phyloP scores from a whole-genome alignment of 1,140 invertebrate genomes.

The Philotrypesis tridentata region DNA sequence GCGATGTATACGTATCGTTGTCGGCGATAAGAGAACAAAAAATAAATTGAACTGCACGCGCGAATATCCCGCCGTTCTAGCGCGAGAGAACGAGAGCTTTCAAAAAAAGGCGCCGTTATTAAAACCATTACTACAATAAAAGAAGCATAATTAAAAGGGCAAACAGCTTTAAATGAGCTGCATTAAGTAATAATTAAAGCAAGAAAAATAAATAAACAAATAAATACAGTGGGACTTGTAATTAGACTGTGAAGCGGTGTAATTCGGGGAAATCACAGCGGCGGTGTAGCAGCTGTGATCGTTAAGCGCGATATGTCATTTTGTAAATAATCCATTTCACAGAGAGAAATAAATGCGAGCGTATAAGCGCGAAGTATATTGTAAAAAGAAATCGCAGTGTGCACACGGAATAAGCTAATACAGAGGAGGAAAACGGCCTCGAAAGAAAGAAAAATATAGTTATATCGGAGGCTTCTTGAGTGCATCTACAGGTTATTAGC shows the following conservation, averaged over 20 bases:
- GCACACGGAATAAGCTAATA: not conserved
- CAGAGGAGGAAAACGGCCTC: not conserved
- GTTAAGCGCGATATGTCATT: slow-evolving; percentile 50
- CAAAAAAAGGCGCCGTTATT: not conserved
- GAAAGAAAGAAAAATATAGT: not conserved
- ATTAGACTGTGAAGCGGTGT: slow-evolving; percentile 49
- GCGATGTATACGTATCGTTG: too few relatives aligned
- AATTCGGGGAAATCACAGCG: slow-evolving; percentile 52
- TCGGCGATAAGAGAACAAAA: too few relatives aligned
- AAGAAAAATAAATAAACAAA: slow-evolving; percentile 16
- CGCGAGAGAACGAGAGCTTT: not conserved
- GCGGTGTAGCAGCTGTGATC: slow-evolving; percentile 47
- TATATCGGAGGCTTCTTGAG: slow-evolving; percentile 7
- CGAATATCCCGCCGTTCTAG: too few relatives aligned
- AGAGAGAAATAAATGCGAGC: slow-evolving; percentile 35
- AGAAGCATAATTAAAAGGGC: not conserved
- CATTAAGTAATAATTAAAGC: slow-evolving; percentile 26
- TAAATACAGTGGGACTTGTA: slow-evolving; percentile 43
- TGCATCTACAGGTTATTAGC: not conserved
- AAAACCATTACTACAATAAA: not conserved
- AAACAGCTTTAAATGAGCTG: not conserved
- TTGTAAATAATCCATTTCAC: slow-evolving; percentile 56
- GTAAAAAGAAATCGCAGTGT: not conserved
- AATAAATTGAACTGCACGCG: too few relatives aligned
- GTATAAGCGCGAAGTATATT: not conserved